A percentile compares a stretch with the other conserved stretches of the same genome.
Evolutionary conservation across 2,797 vertebrate species (phyloP).

Genomic region (Nyctibius grandis): DNA sequence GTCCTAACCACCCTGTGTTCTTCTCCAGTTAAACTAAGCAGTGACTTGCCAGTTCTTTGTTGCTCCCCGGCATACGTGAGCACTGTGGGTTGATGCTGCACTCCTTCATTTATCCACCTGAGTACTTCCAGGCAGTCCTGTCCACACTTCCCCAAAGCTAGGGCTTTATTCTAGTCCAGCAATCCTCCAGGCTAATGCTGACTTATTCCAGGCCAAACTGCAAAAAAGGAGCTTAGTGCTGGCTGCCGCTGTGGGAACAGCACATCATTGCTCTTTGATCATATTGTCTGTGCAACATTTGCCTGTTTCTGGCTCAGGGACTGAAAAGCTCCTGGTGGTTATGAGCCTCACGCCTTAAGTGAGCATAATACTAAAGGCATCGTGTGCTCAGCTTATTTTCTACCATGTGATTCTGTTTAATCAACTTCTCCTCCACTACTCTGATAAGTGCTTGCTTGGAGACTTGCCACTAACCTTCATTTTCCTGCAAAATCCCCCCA

Average conservation of each 20-base stretch:
- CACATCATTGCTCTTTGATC: not conserved
- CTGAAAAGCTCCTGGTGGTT: not conserved
- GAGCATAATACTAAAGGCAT: not conserved
- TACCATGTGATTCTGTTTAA: slow-evolving; percentile 34
- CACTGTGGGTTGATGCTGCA: not conserved
- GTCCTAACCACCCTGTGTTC: not conserved
- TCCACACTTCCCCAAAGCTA: not conserved
- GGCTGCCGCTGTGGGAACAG: not conserved
- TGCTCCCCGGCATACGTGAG: accelerated
- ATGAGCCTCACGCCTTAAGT: not conserved
- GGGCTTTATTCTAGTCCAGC: not conserved
- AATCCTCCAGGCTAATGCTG: not conserved
- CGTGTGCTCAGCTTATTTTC: not conserved
- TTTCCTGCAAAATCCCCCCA: slow-evolving; percentile 19
- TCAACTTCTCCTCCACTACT: not conserved
- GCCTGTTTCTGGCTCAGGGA: not conserved
- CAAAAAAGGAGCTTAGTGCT: not conserved
- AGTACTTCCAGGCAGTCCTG: not conserved
- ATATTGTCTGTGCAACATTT: not conserved
- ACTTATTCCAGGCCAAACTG: not conserved
- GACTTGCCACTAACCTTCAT: slow-evolving; percentile 13
- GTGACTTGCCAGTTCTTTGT: not conserved
- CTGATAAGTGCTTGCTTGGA: slow-evolving; percentile 18
- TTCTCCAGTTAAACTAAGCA: not conserved
- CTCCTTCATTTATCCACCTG: accelerated